Base-by-base conservation (phyloP, 2,113 vertebrate genomes). In the Eublepharis macularius region DNA sequence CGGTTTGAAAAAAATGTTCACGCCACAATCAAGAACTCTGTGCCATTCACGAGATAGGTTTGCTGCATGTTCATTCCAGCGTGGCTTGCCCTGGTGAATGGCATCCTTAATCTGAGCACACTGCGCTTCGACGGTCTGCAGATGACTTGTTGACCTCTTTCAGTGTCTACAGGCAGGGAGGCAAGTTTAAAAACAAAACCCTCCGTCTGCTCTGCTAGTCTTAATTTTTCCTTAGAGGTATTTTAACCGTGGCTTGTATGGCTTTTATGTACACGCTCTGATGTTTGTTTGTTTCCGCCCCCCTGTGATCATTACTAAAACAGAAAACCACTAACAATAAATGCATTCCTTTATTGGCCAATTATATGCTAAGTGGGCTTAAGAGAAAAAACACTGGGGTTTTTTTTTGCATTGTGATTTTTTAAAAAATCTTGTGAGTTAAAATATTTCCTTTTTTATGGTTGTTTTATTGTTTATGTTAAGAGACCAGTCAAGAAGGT, bases 161-260 rank as follows among this genome's bases (percentile, higher is more conserved):
- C 8, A 6, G 63, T 73, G 9, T 29, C 1, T 26, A 41, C 60
- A 39, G 41, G 68, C 21, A 34, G 4, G 76, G 21, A 88, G 80
- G 4, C 29, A 39, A 39, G 36, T 66, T 82, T 32, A 63, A 70
- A 60, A 43, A 10, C 1, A 51, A 24, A 26, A 51, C 1, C 34
- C 21, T 12, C 80, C 49, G 14, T 19, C 16, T 75, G 12, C 7
- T 51, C 36, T 79, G 0, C 34, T 16, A 1, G 2, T 43, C 9
- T 90, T 86, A 54, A 86, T 63, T 51, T 76, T 75, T 51, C 32
- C 76, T 85, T 7, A 70, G 41, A 26, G 60, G 36, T 70, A n/a
- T 49, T 81, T 84, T 87, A 79, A 11, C 11, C 78, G 14, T 69
- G 72, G 7, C n/a, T 47, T 4, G 0, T 2, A 34, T 17, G n/a